Evolutionary conservation across 2,113 vertebrate species (phyloP).

Genomic region (Phaetusa simplex): DNA sequence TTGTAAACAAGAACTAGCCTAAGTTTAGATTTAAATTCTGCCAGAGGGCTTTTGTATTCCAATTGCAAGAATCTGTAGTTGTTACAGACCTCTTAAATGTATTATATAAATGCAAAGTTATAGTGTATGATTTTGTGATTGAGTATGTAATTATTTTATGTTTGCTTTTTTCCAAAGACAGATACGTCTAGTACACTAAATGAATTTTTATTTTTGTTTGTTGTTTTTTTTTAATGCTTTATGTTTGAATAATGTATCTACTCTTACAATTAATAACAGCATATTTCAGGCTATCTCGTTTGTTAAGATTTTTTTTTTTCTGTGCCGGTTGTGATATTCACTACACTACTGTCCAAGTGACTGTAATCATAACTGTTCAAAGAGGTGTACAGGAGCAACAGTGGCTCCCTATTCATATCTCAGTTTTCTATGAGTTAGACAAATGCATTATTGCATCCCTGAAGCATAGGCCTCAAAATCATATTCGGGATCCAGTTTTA

Average conservation of each 20-base stretch:
- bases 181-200: not conserved
- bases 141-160: not conserved
- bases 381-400: not conserved
- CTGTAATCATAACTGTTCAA: not conserved
- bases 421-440: not conserved
- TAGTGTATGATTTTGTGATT: not conserved
- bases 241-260: not conserved
- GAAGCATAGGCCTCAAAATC: not conserved
- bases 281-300: not conserved
- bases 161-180: not conserved
- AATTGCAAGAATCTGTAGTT: not conserved
- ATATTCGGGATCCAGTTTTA: not conserved
- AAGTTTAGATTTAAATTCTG: not conserved
- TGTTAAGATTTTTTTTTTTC: not conserved
- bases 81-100: not conserved
- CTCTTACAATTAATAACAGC: not conserved
- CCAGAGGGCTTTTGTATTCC: not conserved
- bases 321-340: not conserved
- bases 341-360: not conserved
- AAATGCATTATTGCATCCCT: not conserved
- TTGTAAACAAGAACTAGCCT: slow-evolving; percentile 3
- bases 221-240: not conserved
- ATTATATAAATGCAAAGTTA: not conserved
- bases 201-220: not conserved
- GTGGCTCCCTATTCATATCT: not conserved